Base-by-base conservation (phyloP, 2,888 invertebrate species). In the Dynastes maya region DNA sequence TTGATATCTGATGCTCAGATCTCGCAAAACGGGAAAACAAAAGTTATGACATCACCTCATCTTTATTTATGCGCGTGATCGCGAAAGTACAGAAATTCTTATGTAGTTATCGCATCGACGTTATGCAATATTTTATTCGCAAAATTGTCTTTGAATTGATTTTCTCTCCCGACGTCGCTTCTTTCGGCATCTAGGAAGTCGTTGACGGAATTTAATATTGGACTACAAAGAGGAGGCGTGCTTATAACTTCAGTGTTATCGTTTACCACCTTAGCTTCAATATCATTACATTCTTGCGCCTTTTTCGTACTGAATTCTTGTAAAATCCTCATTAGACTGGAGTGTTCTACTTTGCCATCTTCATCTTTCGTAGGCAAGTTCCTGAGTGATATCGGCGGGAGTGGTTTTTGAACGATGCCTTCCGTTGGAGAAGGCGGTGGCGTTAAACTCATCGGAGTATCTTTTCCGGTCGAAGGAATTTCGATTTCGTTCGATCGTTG, bases 281-380 rank as follows among this genome's bases (percentile, higher is more conserved):
- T 32, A 58, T 75, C 71, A 64, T 68, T 77, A 72, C 29, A 58
- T 71, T 77, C 70, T 53, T 78, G 74, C 13, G 70, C 75, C 37
- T 78, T 77, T 81, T 83, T 85, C 58, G 86, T 84, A 74, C 87
- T 87, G 76, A 84, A 88, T 76, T 88, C 85, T 79, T 88, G 86
- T 55, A 88, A 81, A 68, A 89, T 88, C 80, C 85, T 86, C 85
- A 89, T 86, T 67, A 89, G 81, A 82, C 84, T 86, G 8, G 88
- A 88, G 82, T 89, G 88, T 80, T 88, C 88, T 11, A 84, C 84
- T 13, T 84, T 80, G 2, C 83, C 84, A 37, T 85, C 82, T 65
- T 86, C 85, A 61, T 84, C 81, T 78, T 82, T 68, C 1, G 82
- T 82, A 9, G 85, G 82, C 51, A 85, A 79, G 27, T 82, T 78